These are phyloP conservation scores for Chanos chanos DNA, from an alignment of 2,797 vertebrate species.

Conservation along the genomic window DNA sequence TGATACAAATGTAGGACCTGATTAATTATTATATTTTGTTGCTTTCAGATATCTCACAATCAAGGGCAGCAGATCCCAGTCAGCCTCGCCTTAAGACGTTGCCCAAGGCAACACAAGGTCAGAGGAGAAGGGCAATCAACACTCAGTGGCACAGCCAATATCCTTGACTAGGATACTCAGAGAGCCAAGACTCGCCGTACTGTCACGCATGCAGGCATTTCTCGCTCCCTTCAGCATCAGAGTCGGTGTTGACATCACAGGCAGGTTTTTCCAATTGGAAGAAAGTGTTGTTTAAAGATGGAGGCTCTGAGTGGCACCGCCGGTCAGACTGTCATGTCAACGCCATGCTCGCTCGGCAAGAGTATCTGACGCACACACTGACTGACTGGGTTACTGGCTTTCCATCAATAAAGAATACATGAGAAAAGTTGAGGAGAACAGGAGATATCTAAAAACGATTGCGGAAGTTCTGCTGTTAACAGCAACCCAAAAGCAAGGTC, in stretches of 20 bases:
- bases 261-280: too few relatives aligned
- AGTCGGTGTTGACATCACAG: too few relatives aligned
- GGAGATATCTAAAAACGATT: constrained; percentile 14
- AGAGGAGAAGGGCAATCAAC: constrained; percentile 9
- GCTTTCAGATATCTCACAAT: constrained; percentile 12
- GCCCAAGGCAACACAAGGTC: background rate
- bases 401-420: background rate
- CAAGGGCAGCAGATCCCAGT: constrained; percentile 3
- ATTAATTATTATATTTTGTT: too few relatives aligned
- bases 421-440: background rate
- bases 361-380: too few relatives aligned
- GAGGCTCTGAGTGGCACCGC: background rate
- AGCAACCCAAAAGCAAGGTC: constrained; percentile 1
- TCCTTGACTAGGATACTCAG: constrained; percentile 17
- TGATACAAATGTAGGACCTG: too few relatives aligned
- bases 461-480: constrained; percentile 15
- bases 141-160: constrained; percentile 5
- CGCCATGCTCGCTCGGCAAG: too few relatives aligned
- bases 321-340: too few relatives aligned
- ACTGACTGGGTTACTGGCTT: too few relatives aligned
- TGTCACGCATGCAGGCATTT: constrained; percentile 17
- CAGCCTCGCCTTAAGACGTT: background rate
- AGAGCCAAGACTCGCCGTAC: constrained; percentile 3
- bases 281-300: too few relatives aligned
- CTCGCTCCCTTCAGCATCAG: background rate